These are phyloP conservation scores for Herpetotheres cachinnans DNA, from an alignment of 2,113 vertebrate genomes.

Conservation along the genomic window DNA sequence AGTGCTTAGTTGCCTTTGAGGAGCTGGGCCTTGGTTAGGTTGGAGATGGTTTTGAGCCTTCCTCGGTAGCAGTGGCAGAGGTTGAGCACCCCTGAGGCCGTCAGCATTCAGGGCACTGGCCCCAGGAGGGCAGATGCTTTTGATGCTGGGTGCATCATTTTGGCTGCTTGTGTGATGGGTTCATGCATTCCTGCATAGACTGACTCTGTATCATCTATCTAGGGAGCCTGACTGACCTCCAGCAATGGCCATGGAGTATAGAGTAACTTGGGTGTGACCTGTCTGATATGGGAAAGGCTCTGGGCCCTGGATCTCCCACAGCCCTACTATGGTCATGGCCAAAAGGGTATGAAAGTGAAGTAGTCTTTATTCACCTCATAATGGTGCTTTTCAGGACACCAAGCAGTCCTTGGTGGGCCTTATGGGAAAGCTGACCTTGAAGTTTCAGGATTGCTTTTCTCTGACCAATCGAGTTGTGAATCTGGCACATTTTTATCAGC, in stretches of 20 bases:
- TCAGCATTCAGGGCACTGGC: background rate
- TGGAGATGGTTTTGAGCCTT: background rate
- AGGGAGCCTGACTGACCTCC: background rate
- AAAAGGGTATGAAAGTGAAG: background rate
- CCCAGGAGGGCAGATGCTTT: background rate
- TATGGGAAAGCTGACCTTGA: background rate
- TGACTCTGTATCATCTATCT: background rate
- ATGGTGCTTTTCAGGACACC: background rate
- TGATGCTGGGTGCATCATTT: background rate
- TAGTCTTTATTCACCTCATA: background rate
- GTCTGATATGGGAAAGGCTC: background rate
- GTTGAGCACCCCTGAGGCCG: background rate
- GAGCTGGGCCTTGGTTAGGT: background rate
- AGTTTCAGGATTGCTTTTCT: background rate
- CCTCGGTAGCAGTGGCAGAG: background rate
- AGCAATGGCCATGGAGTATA: background rate
- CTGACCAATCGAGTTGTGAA: background rate
- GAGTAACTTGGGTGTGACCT: background rate
- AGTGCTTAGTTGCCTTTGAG: background rate
- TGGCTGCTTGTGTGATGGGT: background rate
- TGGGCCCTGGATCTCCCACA: background rate
- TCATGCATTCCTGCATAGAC: background rate
- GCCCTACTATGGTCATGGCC: background rate
- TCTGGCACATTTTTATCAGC: background rate
- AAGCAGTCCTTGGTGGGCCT: background rate